phyloP scores from a whole-genome alignment of 2,113 vertebrate genomes.

The Upupa epops region DNA sequence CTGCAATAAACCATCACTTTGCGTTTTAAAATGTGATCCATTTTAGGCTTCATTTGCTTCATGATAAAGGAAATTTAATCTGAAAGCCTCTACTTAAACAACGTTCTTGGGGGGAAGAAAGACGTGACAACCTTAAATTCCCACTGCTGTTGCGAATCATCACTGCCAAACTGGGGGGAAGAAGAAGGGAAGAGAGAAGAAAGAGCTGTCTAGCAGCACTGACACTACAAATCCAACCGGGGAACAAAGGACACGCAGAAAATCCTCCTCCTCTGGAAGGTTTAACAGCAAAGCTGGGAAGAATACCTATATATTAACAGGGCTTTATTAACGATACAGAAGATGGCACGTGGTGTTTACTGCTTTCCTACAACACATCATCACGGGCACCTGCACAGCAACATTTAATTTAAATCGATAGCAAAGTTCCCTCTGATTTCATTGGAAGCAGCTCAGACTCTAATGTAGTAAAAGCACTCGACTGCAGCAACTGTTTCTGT shows the following conservation, averaged over 20 bases:
- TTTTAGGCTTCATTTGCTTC: background rate
- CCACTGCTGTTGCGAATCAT: background rate
- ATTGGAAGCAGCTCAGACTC: background rate
- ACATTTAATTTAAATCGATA: conserved; percentile 1
- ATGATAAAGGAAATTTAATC: background rate
- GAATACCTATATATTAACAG: background rate
- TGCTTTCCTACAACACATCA: background rate
- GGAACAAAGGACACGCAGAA: background rate
- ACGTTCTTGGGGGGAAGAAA: background rate
- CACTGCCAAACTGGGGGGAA: background rate
- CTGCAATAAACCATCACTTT: background rate
- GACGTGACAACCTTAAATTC: background rate
- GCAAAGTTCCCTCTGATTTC: background rate
- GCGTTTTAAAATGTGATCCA: background rate
- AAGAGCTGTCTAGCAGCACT: background rate
- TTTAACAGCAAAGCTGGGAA: background rate
- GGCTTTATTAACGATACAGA: background rate
- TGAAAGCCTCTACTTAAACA: background rate
- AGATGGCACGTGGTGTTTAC: background rate
- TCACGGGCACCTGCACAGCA: conserved; percentile 1
- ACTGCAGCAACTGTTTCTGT: background rate
- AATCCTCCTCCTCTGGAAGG: background rate
- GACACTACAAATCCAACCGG: background rate
- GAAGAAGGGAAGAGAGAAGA: background rate
- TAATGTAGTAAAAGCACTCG: conserved; percentile 8